A percentile compares a stretch with the other conserved stretches of the same genome.
Evolutionary conservation across 2,797 vertebrate species (phyloP).

Genomic region (Chaetodon trifasciatus): DNA sequence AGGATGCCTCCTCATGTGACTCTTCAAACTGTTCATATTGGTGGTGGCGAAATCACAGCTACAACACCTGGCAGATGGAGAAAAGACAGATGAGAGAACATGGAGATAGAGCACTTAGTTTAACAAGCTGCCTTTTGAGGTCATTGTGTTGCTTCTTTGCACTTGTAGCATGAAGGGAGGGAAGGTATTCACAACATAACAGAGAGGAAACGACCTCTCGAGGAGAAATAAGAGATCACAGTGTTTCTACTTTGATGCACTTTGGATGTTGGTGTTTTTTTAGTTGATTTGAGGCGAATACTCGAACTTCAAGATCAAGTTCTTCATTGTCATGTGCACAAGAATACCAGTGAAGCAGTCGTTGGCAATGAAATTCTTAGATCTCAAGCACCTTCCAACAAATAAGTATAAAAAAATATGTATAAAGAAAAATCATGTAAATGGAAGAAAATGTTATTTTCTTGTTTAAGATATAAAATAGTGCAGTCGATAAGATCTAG

Average conservation of each 20-base stretch:
- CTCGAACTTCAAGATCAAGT: background rate
- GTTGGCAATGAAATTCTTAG: background rate
- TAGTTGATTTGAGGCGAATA: conserved; percentile 33
- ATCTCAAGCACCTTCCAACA: background rate
- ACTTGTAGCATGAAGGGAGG: conserved; percentile 45
- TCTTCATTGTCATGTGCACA: background rate
- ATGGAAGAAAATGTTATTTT: background rate
- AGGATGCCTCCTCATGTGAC: conserved; percentile 91
- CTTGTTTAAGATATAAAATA: background rate
- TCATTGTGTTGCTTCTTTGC: conserved; percentile 28
- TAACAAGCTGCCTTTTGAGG: conserved; percentile 43
- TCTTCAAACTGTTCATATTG: conserved; percentile 93
- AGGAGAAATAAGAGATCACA: conserved; percentile 38
- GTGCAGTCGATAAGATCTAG: background rate
- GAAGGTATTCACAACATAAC: conserved; percentile 48
- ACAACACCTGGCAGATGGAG: conserved; percentile 81
- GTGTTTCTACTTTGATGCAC: conserved; percentile 21
- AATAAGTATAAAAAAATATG: background rate
- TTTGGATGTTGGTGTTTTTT: conserved; percentile 33
- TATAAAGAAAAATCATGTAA: background rate
- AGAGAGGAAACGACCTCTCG: conserved; percentile 49
- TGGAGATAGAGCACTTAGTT: conserved; percentile 14
- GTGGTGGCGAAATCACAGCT: conserved; percentile 92
- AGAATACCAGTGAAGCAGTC: background rate
- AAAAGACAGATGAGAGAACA: conserved; percentile 4